Conservation (phyloP, 1,140 invertebrate genomes). For the Venustaconcha ellipsiformis region DNA sequence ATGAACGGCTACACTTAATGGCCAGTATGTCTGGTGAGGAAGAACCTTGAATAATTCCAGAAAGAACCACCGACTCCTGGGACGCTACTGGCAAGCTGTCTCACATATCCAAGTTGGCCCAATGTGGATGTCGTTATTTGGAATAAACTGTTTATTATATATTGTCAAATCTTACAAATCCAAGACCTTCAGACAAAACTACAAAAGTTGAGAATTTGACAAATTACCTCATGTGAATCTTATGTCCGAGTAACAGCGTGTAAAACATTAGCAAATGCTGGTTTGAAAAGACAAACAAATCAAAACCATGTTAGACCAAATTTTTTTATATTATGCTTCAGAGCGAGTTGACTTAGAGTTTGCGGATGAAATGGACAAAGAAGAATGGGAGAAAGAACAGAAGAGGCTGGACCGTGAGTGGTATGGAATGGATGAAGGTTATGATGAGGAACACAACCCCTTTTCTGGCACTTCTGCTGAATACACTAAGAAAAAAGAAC, state of each 20-base stretch:
- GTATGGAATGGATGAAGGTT: constrained; percentile 94
- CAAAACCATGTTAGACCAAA: neutral
- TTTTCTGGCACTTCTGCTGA: constrained; percentile 91
- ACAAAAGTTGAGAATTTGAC: too few species aligned
- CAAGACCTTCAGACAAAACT: too few species aligned
- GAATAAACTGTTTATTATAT: too few species aligned
- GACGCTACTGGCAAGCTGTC: too few species aligned
- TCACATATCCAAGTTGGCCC: too few species aligned
- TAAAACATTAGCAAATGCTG: neutral
- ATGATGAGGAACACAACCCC: constrained; percentile 93
- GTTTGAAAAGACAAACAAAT: neutral
- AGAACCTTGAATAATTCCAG: too few species aligned
- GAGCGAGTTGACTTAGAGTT: constrained; percentile 41
- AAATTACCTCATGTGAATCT: neutral
- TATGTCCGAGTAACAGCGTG: neutral
- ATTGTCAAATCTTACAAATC: too few species aligned
- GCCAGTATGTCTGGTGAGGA: too few species aligned
- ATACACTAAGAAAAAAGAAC: constrained; percentile 91
- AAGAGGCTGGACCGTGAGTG: constrained; percentile 94
- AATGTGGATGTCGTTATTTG: too few species aligned
- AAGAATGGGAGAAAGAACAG: constrained; percentile 94
- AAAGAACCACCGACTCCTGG: too few species aligned
- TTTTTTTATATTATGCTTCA: constrained; percentile 26
- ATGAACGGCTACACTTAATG: too few species aligned
- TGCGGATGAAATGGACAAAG: constrained; percentile 71